These are phyloP conservation scores for Augochlora pura DNA, from an alignment of 1,140 invertebrate species.

Conservation along the genomic window DNA sequence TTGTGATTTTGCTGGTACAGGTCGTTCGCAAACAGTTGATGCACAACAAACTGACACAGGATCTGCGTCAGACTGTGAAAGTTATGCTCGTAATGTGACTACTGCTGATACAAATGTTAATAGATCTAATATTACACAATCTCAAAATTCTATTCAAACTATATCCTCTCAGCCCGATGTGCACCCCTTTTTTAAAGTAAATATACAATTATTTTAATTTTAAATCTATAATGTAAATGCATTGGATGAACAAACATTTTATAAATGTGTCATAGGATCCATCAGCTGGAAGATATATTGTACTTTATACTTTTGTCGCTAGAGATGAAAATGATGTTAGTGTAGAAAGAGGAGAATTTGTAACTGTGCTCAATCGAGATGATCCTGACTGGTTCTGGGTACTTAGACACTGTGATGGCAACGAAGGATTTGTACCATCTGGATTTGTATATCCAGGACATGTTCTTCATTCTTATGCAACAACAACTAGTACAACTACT, in stretches of 20 bases:
- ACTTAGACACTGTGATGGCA: constrained; percentile 90
- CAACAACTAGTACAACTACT: constrained; percentile 71
- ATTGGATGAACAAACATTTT: constrained; percentile 5
- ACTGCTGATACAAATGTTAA: constrained; percentile 78
- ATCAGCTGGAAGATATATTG: constrained; percentile 91
- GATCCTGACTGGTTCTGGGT: constrained; percentile 99
- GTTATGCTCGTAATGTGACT: constrained; percentile 82
- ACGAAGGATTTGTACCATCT: constrained; percentile 97
- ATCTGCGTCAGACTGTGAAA: constrained; percentile 84
- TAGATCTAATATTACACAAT: constrained; percentile 79
- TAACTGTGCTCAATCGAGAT: constrained; percentile 95
- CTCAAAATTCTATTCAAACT: constrained; percentile 83
- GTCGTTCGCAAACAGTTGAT: constrained; percentile 74
- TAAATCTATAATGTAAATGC: background rate
- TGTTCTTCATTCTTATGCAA: constrained; percentile 76
- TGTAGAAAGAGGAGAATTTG: constrained; percentile 95
- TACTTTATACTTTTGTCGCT: constrained; percentile 95
- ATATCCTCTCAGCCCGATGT: constrained; percentile 85
- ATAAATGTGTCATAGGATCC: constrained; percentile 83
- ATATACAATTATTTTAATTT: constrained; percentile 28
- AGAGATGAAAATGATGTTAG: constrained; percentile 96
- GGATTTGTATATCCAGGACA: constrained; percentile 94
- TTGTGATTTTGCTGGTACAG: constrained; percentile 68
- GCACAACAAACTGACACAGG: constrained; percentile 79
- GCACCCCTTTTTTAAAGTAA: constrained; percentile 92